Evolutionary conservation across 2,113 vertebrate genomes (phyloP), one percentile per base, ranked within the genome.

Genomic region (Arizona elegans): DNA sequence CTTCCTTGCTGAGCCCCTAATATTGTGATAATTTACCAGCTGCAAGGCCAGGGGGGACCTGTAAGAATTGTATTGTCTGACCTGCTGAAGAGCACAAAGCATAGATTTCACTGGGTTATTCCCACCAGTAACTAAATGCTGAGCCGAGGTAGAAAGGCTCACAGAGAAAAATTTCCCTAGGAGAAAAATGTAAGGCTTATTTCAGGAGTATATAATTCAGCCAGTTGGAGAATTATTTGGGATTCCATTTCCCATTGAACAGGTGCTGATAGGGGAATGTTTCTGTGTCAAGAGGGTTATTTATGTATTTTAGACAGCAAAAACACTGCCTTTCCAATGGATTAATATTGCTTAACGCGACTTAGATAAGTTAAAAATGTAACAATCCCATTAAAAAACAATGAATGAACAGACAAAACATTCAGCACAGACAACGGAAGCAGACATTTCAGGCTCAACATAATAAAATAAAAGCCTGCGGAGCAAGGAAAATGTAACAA

Each of bases 51-150:
- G 54, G 47, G 56, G 89, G 92, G n/a, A 65, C 43, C 75, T 33
- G 43, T 90, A 62, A 54, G 81, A 85, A 65, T 29, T 19, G 89
- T 93, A 90, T 54, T 65, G 65, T 65, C 92, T 90, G 89, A 90
- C 89, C 92, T 93, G 56, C n/a, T 54, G 89, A 62, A 90, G 26
- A 62, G 47, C 87, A 87, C 53, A 81, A 43, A n/a, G 92, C 81
- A 52, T 93, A 93, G 92, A 93, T 93, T 93, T 93, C 81, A 86
- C 47, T 75, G 24, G 24, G 87, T 65, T 89, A 91, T 55, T 58
- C 47, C 52, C 70, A n/a, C 75, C 19, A n/a, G 47, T 47, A 65
- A 17, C 26, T 86, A 86, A 87, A 19, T 13, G 50, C 75, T 86
- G 43, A 91, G 50, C 24, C 29, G 1, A 65, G 21, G 47, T 21